Evolutionary conservation across 2,888 invertebrate species (phyloP).

Genomic region (Parnassius smintheus): DNA sequence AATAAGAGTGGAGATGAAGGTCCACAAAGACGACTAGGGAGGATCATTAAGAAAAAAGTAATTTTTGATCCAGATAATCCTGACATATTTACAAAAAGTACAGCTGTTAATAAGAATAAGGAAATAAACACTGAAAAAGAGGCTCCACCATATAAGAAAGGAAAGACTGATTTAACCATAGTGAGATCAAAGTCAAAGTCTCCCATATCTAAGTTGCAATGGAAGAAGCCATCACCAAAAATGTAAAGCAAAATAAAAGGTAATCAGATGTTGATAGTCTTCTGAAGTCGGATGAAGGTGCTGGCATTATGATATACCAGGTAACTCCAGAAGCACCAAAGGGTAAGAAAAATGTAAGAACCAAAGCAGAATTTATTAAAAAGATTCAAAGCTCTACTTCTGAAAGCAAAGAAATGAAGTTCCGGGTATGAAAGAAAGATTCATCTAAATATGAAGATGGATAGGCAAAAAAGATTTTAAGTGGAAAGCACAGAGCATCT

Average conservation of each 20-base stretch:
- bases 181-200: slow-evolving; percentile 60
- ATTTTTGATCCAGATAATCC: slow-evolving; percentile 87
- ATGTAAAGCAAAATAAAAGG: slow-evolving; percentile 77
- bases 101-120: slow-evolving; percentile 50
- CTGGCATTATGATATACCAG: slow-evolving; percentile 91
- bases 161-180: slow-evolving; percentile 46
- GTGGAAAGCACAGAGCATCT: slow-evolving; percentile 62
- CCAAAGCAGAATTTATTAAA: slow-evolving; percentile 83
- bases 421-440: slow-evolving; percentile 77
- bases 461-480: slow-evolving; percentile 59
- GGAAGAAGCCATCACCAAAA: slow-evolving; percentile 74
- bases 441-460: slow-evolving; percentile 54
- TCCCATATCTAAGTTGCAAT: slow-evolving; percentile 60
- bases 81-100: slow-evolving; percentile 73
- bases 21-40: slow-evolving; percentile 62
- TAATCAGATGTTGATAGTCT: slow-evolving; percentile 88
- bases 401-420: slow-evolving; percentile 69
- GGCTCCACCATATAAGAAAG: slow-evolving; percentile 47
- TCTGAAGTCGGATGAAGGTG: slow-evolving; percentile 92
- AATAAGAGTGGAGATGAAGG: slow-evolving; percentile 56
- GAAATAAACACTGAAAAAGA: slow-evolving; percentile 48
- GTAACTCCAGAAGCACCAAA: slow-evolving; percentile 82
- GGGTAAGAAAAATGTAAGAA: slow-evolving; percentile 73
- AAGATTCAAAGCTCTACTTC: slow-evolving; percentile 79
- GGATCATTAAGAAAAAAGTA: slow-evolving; percentile 86